These are phyloP conservation scores for Matsumyia berberina DNA, from an alignment of 2,888 invertebrate species.

Conservation along the genomic window DNA sequence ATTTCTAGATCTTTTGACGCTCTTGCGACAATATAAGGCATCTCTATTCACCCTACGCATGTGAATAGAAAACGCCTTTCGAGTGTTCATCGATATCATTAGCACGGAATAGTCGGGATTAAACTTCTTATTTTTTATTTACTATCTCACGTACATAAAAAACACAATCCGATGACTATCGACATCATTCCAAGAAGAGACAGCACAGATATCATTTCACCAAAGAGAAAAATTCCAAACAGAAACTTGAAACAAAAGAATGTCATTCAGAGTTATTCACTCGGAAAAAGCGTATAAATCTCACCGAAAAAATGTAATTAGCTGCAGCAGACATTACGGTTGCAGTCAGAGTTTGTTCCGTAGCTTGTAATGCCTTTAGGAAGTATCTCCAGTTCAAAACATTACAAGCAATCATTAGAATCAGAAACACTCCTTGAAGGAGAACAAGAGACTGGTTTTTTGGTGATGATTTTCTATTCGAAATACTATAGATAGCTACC, in stretches of 20 bases:
- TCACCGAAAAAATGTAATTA: slow-evolving; percentile 87
- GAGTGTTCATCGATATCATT: no score
- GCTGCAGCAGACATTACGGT: slow-evolving; percentile 87
- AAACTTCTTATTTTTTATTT: background rate
- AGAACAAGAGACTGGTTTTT: slow-evolving; percentile 63
- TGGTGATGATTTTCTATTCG: background rate
- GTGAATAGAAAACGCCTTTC: no score
- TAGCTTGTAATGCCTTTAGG: slow-evolving; percentile 86
- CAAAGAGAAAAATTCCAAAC: slow-evolving; percentile 89
- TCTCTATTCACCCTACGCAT: no score
- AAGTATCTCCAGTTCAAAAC: slow-evolving; percentile 86
- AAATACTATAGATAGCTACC: background rate
- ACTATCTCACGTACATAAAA: slow-evolving; percentile 85
- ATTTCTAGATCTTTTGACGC: no score
- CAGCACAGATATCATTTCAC: slow-evolving; percentile 88
- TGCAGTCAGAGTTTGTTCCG: slow-evolving; percentile 86
- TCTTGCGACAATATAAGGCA: no score
- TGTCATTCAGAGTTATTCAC: slow-evolving; percentile 23
- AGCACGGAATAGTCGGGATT: background rate
- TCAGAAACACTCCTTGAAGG: slow-evolving; percentile 83
- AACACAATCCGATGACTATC: slow-evolving; percentile 89
- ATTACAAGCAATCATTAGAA: slow-evolving; percentile 86
- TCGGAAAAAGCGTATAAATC: slow-evolving; percentile 15
- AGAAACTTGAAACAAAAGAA: slow-evolving; percentile 87
- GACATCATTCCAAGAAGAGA: slow-evolving; percentile 91